Percentiles rank a stretch among this genome's conserved stretches.
Evolutionary conservation across 2,113 vertebrate genomes (phyloP).

Genomic region (Takifugu bimaculatus): DNA sequence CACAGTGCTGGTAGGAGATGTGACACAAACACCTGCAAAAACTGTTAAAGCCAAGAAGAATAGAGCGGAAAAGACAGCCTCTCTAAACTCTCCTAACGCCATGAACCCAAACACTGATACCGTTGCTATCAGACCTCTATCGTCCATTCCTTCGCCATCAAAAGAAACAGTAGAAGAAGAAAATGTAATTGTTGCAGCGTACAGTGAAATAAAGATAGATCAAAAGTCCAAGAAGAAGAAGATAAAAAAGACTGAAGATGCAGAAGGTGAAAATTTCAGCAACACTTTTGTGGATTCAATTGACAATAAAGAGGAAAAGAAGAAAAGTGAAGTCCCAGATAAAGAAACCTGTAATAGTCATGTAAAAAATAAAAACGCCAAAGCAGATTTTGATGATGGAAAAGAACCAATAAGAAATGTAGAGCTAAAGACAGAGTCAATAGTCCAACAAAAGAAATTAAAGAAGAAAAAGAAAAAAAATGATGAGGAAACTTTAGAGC

Average conservation of each 20-base stretch:
- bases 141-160: too few species aligned
- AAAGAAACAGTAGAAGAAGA: constrained; percentile 7
- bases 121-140: too few species aligned
- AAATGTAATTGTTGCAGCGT: constrained; percentile 8
- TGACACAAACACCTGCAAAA: constrained; percentile 3
- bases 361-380: background rate
- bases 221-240: constrained; percentile 43
- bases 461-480: constrained; percentile 2
- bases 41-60: constrained; percentile 15
- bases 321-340: background rate
- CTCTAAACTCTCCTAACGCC: too few species aligned
- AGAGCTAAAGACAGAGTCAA: background rate
- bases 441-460: background rate
- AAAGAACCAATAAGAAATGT: background rate
- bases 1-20: constrained; percentile 2
- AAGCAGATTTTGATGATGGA: background rate
- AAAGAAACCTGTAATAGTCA: background rate
- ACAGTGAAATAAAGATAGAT: constrained; percentile 4
- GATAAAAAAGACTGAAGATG: constrained; percentile 37
- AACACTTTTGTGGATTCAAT: background rate
- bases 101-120: too few species aligned
- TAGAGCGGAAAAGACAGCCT: background rate
- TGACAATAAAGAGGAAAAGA: constrained; percentile 1
- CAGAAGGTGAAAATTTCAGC: background rate
- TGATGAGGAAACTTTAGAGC: background rate